Evolutionary conservation across 2,888 invertebrate species (phyloP), one percentile per base, ranked within the genome.

Genomic region (Dichetophora obliterata): DNA sequence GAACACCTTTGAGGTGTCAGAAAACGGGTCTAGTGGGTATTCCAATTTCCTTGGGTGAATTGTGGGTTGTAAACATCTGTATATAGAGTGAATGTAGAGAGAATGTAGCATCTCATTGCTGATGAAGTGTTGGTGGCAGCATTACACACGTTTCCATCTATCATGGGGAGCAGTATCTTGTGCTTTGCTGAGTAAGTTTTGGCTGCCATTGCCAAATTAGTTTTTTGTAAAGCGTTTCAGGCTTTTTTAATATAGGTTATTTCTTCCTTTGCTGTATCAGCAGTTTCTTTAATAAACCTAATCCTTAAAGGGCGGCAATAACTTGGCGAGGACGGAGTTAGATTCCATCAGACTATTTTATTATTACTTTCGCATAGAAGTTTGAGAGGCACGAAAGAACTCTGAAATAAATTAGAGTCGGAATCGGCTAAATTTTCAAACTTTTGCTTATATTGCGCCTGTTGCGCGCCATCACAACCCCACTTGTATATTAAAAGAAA

Each of bases 121-220:
- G 71, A 76, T 22, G 75, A 71, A 9, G 75, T 78, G 37, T 71
- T 43, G 63, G 77, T 78, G 8, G 75, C 75, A 37, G 75, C 70
- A 71, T 76, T 78, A 27, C 75, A 78, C 5, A 78, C 70, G 61
- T 78, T 75, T 24, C 52, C 75, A 68, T 78, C 63, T 16, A 77
- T 74, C 76, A 78, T 78, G 22, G 74, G 8, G 50, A 24, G 24
- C 19, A 31, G 22, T 31, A 24, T 69, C 24, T 27, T 24, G n/a
- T 52, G 22, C 27, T 50, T 50, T 6, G 52, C 16, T 27, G 27
- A 14, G 59, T 6, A 61, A 6, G 19, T 24, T 24, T 61, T 61
- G 16, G 11, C 11, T 22, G 22, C 24, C 14, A 61, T 24, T 34
- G 11, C 16, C n/a, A 34, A 37, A 37, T 14, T 31, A n/a, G 37